These are phyloP conservation scores for Penaeus vannamei DNA, from an alignment of 1,140 invertebrate genomes.

Conservation along the genomic window DNA sequence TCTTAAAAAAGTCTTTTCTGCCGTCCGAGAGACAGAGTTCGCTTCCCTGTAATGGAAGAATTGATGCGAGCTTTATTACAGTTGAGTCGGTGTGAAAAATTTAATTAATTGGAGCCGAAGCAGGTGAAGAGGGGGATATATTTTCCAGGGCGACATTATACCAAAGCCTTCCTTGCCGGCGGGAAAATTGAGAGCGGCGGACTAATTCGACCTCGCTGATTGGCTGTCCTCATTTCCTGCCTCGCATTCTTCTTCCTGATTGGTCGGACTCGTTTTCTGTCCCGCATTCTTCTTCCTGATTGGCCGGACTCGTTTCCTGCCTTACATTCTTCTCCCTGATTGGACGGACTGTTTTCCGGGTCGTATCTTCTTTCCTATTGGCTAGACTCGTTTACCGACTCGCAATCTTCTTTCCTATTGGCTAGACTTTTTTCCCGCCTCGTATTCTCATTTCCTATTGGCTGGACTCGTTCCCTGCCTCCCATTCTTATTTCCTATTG, in stretches of 20 bases:
- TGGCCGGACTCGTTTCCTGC: conserved; percentile 35
- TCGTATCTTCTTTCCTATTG: conserved; percentile 32
- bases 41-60: not conserved
- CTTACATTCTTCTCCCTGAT: conserved; percentile 13
- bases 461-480: conserved; percentile 30
- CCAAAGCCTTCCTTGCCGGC: not conserved
- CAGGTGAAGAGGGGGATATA: not conserved
- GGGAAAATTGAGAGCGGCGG: conserved; percentile 19
- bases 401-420: conserved; percentile 10
- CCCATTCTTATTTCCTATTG: conserved; percentile 44
- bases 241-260: conserved; percentile 35
- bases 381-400: conserved; percentile 24
- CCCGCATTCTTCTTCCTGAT: conserved; percentile 44
- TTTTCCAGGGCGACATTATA: not conserved
- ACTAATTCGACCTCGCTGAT: conserved; percentile 38
- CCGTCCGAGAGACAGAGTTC: not conserved
- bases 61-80: conserved; percentile 8
- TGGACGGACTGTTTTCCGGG: not conserved
- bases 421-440: not conserved
- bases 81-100: not conserved
- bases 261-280: conserved; percentile 34
- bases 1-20: too few relatives aligned
- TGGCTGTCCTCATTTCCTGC: conserved; percentile 44
- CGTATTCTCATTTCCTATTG: conserved; percentile 21
- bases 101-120: conserved; percentile 17